Conservation (phyloP, 2,888 invertebrate genomes). For the Resseliella maxima region DNA sequence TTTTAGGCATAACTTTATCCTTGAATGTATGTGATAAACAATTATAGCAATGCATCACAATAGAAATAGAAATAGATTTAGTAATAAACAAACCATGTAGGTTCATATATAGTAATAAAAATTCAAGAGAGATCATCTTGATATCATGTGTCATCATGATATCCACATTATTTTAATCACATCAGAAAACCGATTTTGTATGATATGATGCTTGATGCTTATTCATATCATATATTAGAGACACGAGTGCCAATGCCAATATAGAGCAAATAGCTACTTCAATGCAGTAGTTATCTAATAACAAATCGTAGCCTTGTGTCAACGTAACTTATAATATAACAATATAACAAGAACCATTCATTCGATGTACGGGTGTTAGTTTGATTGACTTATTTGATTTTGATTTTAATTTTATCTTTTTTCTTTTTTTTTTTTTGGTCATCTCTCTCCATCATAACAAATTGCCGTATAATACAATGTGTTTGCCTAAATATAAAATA, state of each 20-base stretch:
- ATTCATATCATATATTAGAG: constrained; percentile 30
- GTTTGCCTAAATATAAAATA: constrained; percentile 19
- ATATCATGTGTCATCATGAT: constrained; percentile 19
- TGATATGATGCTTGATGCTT: neutral
- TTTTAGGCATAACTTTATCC: neutral
- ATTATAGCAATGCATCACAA: neutral
- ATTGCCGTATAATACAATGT: neutral
- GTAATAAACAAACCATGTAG: no score
- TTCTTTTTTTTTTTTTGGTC: neutral
- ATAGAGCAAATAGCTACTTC: neutral
- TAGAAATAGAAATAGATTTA: neutral
- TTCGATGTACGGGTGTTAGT: constrained; percentile 48
- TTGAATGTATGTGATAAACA: constrained; percentile 34
- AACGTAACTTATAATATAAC: constrained; percentile 24
- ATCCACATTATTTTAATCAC: constrained; percentile 27
- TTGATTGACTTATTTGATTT: constrained; percentile 51
- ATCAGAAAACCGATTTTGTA: constrained; percentile 5
- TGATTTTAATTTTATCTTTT: constrained; percentile 30
- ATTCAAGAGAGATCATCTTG: neutral
- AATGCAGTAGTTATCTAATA: neutral
- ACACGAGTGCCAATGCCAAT: neutral
- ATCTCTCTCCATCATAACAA: neutral
- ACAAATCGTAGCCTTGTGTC: constrained; percentile 7
- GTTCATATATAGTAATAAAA: no score
- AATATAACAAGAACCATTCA: neutral